Percentiles rank a stretch among this genome's conserved stretches.
phyloP scores from a whole-genome alignment of 2,113 vertebrate species.

The Neolamprologus devosi region DNA sequence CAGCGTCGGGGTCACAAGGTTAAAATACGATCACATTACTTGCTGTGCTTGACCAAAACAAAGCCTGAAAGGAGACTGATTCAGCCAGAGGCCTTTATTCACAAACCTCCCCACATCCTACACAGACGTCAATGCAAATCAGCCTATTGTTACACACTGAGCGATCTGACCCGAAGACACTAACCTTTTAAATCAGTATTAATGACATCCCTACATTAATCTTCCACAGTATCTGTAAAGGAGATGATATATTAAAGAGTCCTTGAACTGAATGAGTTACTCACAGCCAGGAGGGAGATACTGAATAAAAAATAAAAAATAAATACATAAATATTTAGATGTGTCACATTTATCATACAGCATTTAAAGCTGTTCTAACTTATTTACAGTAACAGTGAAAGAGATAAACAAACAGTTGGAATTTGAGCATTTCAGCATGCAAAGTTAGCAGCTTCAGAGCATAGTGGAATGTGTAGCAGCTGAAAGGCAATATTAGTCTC shows the following conservation, averaged over 20 bases:
- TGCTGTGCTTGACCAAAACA: background rate
- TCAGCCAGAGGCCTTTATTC: background rate
- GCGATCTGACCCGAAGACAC: background rate
- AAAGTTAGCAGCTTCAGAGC: background rate
- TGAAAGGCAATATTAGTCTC: accelerated
- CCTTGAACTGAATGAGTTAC: background rate
- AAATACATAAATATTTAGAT: background rate
- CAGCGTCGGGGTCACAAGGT: background rate
- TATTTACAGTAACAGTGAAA: background rate
- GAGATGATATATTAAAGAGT: background rate
- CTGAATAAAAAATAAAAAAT: background rate
- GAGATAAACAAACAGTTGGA: background rate
- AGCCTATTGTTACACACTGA: background rate
- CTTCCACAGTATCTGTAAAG: background rate
- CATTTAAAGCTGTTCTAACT: background rate
- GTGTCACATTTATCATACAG: background rate
- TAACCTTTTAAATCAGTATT: background rate
- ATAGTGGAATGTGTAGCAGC: accelerated
- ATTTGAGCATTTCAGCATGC: background rate
- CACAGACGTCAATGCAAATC: background rate
- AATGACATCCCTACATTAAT: background rate
- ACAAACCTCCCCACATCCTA: background rate
- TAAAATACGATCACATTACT: background rate
- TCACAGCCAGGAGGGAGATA: background rate
- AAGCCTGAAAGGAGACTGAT: background rate